Conservation (phyloP, 2,113 vertebrate genomes). For the Polypterus senegalus region DNA sequence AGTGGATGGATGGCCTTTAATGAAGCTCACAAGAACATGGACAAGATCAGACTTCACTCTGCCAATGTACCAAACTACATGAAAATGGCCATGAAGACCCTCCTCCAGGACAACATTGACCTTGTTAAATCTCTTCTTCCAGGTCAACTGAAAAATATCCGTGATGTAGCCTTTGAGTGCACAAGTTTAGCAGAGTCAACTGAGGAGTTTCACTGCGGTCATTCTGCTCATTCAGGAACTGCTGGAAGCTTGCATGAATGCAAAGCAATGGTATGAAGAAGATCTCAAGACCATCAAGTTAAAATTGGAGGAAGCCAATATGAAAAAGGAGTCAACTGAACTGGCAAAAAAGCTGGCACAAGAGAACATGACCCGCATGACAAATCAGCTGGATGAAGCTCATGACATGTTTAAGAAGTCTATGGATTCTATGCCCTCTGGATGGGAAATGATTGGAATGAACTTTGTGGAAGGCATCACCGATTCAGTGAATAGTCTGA, state of each 20-base stretch:
- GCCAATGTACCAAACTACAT: slow-evolving; percentile 23
- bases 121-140: slow-evolving; percentile 22
- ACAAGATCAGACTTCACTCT: slow-evolving; percentile 27
- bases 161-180: slow-evolving; percentile 21
- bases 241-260: slow-evolving; percentile 16
- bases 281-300: slow-evolving; percentile 7
- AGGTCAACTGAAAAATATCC: slow-evolving; percentile 22
- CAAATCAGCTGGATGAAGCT: slow-evolving; percentile 1
- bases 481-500: neutral
- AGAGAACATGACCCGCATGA: neutral
- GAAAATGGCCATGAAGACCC: slow-evolving; percentile 18
- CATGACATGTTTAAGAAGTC: slow-evolving; percentile 9
- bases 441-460: slow-evolving; percentile 21
- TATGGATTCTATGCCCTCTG: slow-evolving; percentile 12
- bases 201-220: slow-evolving; percentile 14
- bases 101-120: slow-evolving; percentile 18
- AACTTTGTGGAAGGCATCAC: slow-evolving; percentile 13
- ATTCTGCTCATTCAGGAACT: slow-evolving; percentile 20
- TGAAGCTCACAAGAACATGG: slow-evolving; percentile 30
- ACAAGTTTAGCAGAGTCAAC: slow-evolving; percentile 1
- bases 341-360: slow-evolving; percentile 8
- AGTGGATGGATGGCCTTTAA: slow-evolving; percentile 25
- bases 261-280: slow-evolving; percentile 14
- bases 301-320: slow-evolving; percentile 9
- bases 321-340: slow-evolving; percentile 2